Percentiles rank a stretch among this genome's conserved stretches.
Evolutionary conservation across 2,888 invertebrate species (phyloP).

Genomic region (Euspilapteryx auroguttella): DNA sequence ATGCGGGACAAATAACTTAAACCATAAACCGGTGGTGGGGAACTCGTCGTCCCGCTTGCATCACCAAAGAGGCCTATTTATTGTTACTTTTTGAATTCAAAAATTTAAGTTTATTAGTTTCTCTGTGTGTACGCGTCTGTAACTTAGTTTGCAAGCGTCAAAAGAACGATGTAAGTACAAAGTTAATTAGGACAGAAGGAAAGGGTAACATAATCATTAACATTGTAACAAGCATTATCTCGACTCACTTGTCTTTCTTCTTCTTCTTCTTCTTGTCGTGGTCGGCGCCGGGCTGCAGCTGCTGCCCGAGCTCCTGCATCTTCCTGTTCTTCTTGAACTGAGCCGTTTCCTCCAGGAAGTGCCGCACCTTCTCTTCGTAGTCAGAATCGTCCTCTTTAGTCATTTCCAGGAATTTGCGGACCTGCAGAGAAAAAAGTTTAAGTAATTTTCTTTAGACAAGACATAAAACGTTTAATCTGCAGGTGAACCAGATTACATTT

Average conservation of each 20-base stretch:
- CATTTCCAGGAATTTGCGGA: slow-evolving; percentile 74
- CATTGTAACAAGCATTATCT: neutral
- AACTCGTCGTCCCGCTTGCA: too few species aligned
- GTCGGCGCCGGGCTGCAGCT: slow-evolving; percentile 44
- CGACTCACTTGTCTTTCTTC: slow-evolving; percentile 55
- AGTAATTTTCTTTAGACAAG: neutral
- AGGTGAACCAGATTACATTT: too few species aligned
- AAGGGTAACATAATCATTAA: slow-evolving; percentile 1
- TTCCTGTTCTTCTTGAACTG: slow-evolving; percentile 76
- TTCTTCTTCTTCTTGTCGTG: slow-evolving; percentile 55
- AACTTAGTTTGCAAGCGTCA: too few species aligned
- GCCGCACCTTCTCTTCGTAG: slow-evolving; percentile 85
- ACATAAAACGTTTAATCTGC: too few species aligned
- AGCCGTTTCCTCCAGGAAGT: slow-evolving; percentile 80
- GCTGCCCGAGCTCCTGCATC: slow-evolving; percentile 66
- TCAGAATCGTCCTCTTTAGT: slow-evolving; percentile 84
- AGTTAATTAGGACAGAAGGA: too few species aligned
- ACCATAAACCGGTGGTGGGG: too few species aligned
- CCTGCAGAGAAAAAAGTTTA: slow-evolving; percentile 21
- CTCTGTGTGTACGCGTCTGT: too few species aligned
- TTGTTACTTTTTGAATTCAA: too few species aligned
- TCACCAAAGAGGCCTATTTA: too few species aligned
- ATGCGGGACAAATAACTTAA: too few species aligned
- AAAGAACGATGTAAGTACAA: too few species aligned
- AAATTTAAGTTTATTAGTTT: too few species aligned